Conservation (phyloP, 2,113 vertebrate species). For the Cryptoleucopteryx plumbea region DNA sequence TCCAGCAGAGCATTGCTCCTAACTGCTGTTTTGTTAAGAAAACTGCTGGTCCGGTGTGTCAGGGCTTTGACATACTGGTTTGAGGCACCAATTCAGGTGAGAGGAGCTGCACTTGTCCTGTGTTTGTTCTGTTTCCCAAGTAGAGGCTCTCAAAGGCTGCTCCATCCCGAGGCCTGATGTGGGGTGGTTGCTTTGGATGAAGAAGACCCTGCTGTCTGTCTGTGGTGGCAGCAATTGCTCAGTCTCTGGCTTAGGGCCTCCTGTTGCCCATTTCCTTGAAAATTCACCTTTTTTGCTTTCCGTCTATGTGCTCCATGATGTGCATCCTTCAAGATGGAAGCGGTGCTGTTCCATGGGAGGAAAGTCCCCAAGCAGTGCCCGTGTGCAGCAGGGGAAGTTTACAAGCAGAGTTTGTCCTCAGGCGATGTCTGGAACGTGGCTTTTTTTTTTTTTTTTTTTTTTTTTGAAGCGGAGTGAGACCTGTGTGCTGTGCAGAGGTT, state of each 20-base stretch:
- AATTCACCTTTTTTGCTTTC: background rate
- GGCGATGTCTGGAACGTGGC: background rate
- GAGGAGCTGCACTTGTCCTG: background rate
- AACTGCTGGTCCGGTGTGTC: background rate
- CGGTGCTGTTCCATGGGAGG: background rate
- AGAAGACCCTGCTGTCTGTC: background rate
- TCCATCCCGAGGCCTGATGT: background rate
- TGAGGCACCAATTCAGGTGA: background rate
- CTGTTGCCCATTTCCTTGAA: no score
- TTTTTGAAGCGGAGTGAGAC: background rate
- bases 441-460: no score
- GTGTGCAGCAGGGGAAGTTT: background rate
- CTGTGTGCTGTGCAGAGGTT: background rate
- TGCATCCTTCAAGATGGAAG: background rate
- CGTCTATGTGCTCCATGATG: no score
- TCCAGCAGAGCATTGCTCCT: background rate
- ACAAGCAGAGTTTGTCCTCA: background rate
- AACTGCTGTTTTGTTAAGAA: background rate
- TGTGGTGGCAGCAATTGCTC: background rate
- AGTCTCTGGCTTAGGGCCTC: background rate
- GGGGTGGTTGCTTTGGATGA: fast-evolving
- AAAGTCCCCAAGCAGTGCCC: background rate
- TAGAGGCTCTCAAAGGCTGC: background rate
- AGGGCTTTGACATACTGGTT: background rate
- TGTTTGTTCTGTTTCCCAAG: no score